Percentiles rank a stretch among this genome's conserved stretches.
These are phyloP conservation scores for Lochmaea capreae DNA, from an alignment of 2,888 invertebrate genomes.

Conservation along the genomic window DNA sequence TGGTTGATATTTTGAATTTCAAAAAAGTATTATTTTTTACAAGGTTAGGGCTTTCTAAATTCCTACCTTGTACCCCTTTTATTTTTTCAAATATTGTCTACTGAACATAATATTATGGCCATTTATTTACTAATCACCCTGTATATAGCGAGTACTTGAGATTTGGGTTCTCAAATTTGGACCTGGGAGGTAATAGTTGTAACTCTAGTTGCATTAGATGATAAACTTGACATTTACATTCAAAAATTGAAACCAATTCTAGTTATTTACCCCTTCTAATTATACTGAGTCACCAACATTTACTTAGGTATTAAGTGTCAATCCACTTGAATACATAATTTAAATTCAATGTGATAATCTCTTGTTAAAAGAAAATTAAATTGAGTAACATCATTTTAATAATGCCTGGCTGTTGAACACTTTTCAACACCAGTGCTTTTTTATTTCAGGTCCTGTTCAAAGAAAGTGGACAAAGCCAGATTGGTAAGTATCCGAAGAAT, in stretches of 20 bases:
- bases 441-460: slow-evolving; percentile 55
- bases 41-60: too few species aligned
- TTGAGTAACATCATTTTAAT: slow-evolving; percentile 43
- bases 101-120: too few species aligned
- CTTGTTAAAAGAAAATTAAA: slow-evolving; percentile 22
- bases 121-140: background rate
- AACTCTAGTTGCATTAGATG: background rate
- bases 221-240: background rate
- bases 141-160: background rate
- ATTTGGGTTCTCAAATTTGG: background rate
- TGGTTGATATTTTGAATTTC: too few species aligned
- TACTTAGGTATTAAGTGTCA: background rate
- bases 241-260: background rate
- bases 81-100: too few species aligned
- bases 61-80: too few species aligned
- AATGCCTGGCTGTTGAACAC: slow-evolving; percentile 72
- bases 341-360: slow-evolving; percentile 18
- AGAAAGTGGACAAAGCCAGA: slow-evolving; percentile 26
- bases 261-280: background rate
- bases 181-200: background rate
- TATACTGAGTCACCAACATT: background rate
- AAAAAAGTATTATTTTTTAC: too few species aligned
- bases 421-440: slow-evolving; percentile 91
- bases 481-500: slow-evolving; percentile 45
- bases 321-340: background rate